These are phyloP conservation scores for Puntigrus tetrazona DNA, from an alignment of 2,113 vertebrate species.

Conservation along the genomic window DNA sequence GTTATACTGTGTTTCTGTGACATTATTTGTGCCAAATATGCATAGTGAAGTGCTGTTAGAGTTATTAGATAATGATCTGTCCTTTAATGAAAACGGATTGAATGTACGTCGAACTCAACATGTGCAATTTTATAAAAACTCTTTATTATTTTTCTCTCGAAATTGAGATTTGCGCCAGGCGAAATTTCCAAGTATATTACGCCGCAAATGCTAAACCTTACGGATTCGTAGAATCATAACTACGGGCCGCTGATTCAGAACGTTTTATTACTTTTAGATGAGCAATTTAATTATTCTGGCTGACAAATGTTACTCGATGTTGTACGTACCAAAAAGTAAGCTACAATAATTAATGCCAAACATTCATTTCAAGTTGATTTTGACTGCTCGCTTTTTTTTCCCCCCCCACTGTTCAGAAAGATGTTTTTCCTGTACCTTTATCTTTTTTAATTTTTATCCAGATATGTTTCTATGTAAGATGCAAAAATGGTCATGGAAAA, in stretches of 20 bases:
- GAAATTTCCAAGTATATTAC: background rate
- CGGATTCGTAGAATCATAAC: background rate
- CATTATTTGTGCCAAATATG: conserved; percentile 39
- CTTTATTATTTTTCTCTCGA: background rate
- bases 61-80: conserved; percentile 3
- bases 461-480: conserved; percentile 11
- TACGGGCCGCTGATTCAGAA: background rate
- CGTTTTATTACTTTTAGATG: background rate
- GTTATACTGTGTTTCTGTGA: conserved; percentile 20
- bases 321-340: conserved; percentile 4
- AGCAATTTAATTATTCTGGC: background rate
- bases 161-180: conserved; percentile 8
- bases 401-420: background rate
- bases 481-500: conserved; percentile 1
- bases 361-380: background rate
- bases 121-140: conserved; percentile 35
- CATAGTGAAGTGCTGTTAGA: conserved; percentile 29
- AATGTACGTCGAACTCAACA: conserved; percentile 37
- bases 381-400: background rate
- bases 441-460: background rate
- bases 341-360: conserved; percentile 1
- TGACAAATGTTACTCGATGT: background rate
- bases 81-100: conserved; percentile 24
- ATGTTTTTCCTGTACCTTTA: background rate
- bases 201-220: background rate